Evolutionary conservation across 2,888 invertebrate species (phyloP).

Genomic region (Cryptus viduatorius): DNA sequence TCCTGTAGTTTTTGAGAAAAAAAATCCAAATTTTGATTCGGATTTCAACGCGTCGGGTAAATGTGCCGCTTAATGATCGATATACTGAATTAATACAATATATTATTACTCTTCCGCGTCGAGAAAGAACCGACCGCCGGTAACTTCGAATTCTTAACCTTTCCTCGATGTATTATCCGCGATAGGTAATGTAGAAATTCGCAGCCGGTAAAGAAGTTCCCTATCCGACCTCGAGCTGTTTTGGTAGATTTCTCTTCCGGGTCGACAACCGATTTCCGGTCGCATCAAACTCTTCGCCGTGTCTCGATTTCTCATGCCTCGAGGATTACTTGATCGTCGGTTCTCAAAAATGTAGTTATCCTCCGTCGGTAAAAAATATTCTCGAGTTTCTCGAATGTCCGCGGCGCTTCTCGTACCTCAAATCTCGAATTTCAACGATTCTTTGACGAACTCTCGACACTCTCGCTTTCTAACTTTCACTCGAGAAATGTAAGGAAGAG

Average conservation of each 20-base stretch:
- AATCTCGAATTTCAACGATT: constrained; percentile 4
- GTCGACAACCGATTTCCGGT: too few relatives aligned
- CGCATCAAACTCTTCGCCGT: too few relatives aligned
- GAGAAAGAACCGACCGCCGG: too few relatives aligned
- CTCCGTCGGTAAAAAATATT: neutral
- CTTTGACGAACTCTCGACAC: neutral
- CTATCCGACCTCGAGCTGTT: neutral
- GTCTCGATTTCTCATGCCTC: neutral
- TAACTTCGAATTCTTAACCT: too few relatives aligned
- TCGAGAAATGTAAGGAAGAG: neutral
- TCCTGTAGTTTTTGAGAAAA: too few relatives aligned
- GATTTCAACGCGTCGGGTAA: too few relatives aligned
- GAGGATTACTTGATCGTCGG: neutral
- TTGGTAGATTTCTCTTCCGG: neutral
- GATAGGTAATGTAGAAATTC: neutral
- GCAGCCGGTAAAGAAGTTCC: neutral
- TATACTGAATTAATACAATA: too few relatives aligned
- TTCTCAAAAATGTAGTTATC: neutral
- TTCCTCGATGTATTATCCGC: too few relatives aligned
- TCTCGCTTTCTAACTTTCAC: constrained; percentile 42
- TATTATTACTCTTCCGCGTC: too few relatives aligned
- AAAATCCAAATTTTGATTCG: too few relatives aligned
- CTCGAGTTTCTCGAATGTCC: neutral
- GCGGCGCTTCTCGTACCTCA: neutral
- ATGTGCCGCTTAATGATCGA: too few relatives aligned